These are phyloP conservation scores for Probaryconus sp. DNA, from an alignment of 1,140 invertebrate species.

Conservation along the genomic window DNA sequence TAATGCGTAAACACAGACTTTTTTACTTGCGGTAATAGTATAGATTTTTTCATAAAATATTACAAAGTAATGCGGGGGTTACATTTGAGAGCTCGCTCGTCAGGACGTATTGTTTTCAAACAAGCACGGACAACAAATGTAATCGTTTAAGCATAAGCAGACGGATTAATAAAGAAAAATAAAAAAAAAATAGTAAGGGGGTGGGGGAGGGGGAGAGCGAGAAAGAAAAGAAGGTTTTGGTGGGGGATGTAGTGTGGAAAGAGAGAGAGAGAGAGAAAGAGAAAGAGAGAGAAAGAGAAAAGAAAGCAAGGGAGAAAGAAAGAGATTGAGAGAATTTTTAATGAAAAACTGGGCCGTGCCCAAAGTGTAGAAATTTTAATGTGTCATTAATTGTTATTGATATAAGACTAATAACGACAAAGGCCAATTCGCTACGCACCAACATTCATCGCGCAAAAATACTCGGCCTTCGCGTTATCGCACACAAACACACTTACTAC, in stretches of 20 bases:
- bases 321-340: constrained; percentile 61
- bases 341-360: constrained; percentile 68
- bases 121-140: constrained; percentile 23
- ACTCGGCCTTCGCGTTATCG: constrained; percentile 72
- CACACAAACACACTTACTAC: constrained; percentile 24
- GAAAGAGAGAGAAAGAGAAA: not conserved
- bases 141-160: constrained; percentile 19
- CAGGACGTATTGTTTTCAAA: constrained; percentile 66
- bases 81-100: constrained; percentile 47
- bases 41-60: no score
- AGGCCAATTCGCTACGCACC: constrained; percentile 63
- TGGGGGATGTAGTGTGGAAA: constrained; percentile 54
- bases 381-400: constrained; percentile 76
- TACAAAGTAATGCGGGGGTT: no score
- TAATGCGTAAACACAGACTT: constrained; percentile 72
- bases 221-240: constrained; percentile 31
- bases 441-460: constrained; percentile 68
- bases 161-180: not conserved
- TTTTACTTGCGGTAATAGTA: constrained; percentile 67
- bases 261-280: not conserved
- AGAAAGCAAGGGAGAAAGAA: constrained; percentile 24
- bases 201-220: constrained; percentile 3
- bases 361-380: constrained; percentile 75
- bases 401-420: constrained; percentile 69
- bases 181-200: not conserved